Percentiles rank a stretch among this genome's conserved stretches.
Evolutionary conservation across 1,140 invertebrate species (phyloP).

Genomic region (Trichomalopsis sarcophagae): DNA sequence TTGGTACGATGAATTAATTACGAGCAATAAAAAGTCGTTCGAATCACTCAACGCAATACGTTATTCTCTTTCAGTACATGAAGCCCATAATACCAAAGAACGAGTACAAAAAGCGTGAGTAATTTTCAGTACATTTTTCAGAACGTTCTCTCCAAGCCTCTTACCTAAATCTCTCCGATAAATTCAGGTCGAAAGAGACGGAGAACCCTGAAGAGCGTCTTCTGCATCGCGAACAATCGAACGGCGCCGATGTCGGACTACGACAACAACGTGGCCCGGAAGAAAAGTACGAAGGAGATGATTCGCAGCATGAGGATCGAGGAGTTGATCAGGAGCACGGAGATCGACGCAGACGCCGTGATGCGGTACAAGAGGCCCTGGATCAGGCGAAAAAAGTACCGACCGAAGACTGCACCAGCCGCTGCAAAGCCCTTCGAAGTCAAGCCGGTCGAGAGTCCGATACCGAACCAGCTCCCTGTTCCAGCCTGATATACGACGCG

Average conservation of each 20-base stretch:
- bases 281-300: conserved; percentile 27
- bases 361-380: conserved; percentile 10
- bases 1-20: conserved; percentile 30
- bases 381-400: background rate
- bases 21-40: background rate
- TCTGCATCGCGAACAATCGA: conserved; percentile 23
- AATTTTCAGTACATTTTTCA: background rate
- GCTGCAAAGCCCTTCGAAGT: background rate
- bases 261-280: background rate
- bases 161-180: background rate
- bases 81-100: conserved; percentile 39
- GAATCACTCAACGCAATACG: conserved; percentile 5
- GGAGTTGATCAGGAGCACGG: conserved; percentile 36
- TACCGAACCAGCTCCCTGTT: background rate
- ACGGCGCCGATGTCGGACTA: conserved; percentile 19
- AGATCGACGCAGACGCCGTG: conserved; percentile 18
- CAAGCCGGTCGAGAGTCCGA: background rate
- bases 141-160: background rate
- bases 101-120: conserved; percentile 14
- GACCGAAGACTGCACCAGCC: conserved; percentile 43
- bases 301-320: conserved; percentile 39
- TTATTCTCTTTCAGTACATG: conserved; percentile 35
- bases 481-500: background rate
- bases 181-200: background rate
- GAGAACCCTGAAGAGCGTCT: conserved; percentile 25